These are phyloP conservation scores for Leucophora obtusa DNA, from an alignment of 2,888 invertebrate genomes.

Conservation along the genomic window DNA sequence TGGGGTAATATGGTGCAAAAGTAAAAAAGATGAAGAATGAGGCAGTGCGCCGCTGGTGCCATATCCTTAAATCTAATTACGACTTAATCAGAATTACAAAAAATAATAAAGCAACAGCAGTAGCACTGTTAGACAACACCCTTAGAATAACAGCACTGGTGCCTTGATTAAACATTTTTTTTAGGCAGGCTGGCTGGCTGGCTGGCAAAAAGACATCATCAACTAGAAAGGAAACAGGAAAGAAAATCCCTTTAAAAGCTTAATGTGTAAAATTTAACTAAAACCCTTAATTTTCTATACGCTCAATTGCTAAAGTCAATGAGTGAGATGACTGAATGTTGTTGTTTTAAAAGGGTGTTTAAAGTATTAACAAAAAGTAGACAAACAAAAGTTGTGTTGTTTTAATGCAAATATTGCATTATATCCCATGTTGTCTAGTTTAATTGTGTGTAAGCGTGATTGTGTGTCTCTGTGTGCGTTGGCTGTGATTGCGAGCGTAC, in stretches of 20 bases:
- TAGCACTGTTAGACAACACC: slow-evolving; percentile 36
- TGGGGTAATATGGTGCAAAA: slow-evolving; percentile 2
- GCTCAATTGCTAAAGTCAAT: slow-evolving; percentile 78
- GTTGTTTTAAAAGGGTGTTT: slow-evolving; percentile 46
- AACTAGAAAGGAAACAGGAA: slow-evolving; percentile 8
- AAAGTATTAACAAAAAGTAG: not conserved
- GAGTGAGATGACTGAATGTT: slow-evolving; percentile 47
- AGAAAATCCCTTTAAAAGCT: slow-evolving; percentile 52
- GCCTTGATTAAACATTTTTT: slow-evolving; percentile 42
- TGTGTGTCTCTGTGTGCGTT: slow-evolving; percentile 5
- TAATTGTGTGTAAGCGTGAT: not conserved
- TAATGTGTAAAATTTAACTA: slow-evolving; percentile 56
- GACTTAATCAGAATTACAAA: slow-evolving; percentile 76
- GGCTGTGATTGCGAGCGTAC: slow-evolving; percentile 18
- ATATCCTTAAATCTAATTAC: slow-evolving; percentile 79
- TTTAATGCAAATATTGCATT: slow-evolving; percentile 40
- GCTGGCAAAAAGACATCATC: slow-evolving; percentile 21
- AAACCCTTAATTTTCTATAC: slow-evolving; percentile 65
- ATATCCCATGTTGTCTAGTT: slow-evolving; percentile 3
- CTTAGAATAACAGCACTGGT: slow-evolving; percentile 21
- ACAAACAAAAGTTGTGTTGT: slow-evolving; percentile 23
- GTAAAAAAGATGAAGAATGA: slow-evolving; percentile 50
- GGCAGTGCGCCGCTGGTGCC: slow-evolving; percentile 74
- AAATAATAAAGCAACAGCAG: slow-evolving; percentile 14
- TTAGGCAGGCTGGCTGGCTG: slow-evolving; percentile 11